phyloP scores from a whole-genome alignment of 1,140 invertebrate species.

The Aphelenchoides avenae region DNA sequence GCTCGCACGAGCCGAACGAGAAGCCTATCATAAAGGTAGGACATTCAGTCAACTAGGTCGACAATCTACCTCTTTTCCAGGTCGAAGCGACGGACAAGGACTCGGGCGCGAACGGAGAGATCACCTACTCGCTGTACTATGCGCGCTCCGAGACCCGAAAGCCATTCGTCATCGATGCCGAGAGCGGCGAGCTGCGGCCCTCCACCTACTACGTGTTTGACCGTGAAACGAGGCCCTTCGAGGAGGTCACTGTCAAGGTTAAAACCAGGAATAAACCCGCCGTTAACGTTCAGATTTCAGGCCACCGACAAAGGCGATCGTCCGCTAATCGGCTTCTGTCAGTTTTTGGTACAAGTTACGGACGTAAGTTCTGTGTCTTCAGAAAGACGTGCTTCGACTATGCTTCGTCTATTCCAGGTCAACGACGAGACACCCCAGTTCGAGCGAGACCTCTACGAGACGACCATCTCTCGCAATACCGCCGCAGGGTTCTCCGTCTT shows the following conservation, averaged over 20 bases:
- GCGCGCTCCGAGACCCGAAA: conserved; percentile 45
- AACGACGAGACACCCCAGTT: conserved; percentile 56
- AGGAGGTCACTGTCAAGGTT: conserved; percentile 57
- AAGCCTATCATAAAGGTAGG: conserved; percentile 17
- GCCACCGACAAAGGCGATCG: conserved; percentile 55
- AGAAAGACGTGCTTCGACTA: too few relatives aligned
- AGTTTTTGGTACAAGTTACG: conserved; percentile 50
- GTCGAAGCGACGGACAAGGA: conserved; percentile 52
- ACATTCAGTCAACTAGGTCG: conserved; percentile 1
- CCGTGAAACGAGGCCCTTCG: conserved; percentile 41
- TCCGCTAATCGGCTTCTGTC: conserved; percentile 56
- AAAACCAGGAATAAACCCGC: too few relatives aligned
- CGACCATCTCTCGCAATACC: conserved; percentile 24
- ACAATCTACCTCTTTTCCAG: conserved; percentile 14
- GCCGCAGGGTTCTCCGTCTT: conserved; percentile 40
- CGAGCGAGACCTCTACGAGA: conserved; percentile 51
- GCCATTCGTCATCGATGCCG: conserved; percentile 51
- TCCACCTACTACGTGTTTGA: conserved; percentile 55
- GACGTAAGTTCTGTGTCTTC: too few relatives aligned
- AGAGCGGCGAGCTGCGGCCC: conserved; percentile 47
- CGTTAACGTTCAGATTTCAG: conserved; percentile 17
- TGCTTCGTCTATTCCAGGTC: conserved; percentile 42
- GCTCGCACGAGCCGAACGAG: conserved; percentile 37
- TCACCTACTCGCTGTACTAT: conserved; percentile 56
- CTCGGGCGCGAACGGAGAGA: conserved; percentile 47